Percentiles rank a stretch among this genome's conserved stretches.
These are phyloP conservation scores for Chelon labrosus DNA, from an alignment of 2,797 vertebrate genomes.

Conservation along the genomic window DNA sequence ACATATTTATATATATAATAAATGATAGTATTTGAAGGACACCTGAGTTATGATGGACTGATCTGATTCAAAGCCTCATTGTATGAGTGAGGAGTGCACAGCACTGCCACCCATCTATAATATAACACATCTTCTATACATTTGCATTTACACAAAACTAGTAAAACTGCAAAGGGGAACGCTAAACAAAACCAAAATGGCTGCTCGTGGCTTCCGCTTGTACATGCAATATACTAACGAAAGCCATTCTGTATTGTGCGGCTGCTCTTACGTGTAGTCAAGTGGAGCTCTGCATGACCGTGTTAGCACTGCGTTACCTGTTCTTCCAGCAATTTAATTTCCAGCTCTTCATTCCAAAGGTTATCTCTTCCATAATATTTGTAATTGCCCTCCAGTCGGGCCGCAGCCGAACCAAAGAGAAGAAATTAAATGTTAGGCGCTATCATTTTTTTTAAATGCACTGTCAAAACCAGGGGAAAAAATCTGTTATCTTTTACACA, in stretches of 20 bases:
- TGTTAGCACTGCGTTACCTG: slow-evolving; percentile 29
- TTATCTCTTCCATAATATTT: slow-evolving; percentile 46
- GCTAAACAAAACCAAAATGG: slow-evolving; percentile 58
- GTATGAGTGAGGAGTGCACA: not conserved
- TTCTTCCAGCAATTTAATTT: slow-evolving; percentile 35
- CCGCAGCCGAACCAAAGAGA: slow-evolving; percentile 15
- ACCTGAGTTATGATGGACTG: not conserved
- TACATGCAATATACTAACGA: not conserved
- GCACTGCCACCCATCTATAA: not conserved
- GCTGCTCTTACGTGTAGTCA: not conserved
- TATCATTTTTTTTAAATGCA: not conserved
- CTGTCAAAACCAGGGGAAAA: not conserved
- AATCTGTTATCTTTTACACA: slow-evolving; percentile 5
- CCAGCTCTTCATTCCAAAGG: slow-evolving; percentile 32
- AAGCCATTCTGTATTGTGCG: slow-evolving; percentile 1
- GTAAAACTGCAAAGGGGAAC: slow-evolving; percentile 18
- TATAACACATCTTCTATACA: not conserved
- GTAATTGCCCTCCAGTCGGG: slow-evolving; percentile 35
- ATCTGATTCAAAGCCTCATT: not conserved
- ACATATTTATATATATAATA: not conserved
- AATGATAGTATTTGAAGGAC: slow-evolving; percentile 28
- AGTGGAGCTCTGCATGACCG: not conserved
- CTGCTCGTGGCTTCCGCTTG: slow-evolving; percentile 14
- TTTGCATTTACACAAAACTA: slow-evolving; percentile 6
- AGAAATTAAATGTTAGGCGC: slow-evolving; percentile 29